phyloP scores from a whole-genome alignment of 2,888 invertebrate species.

The Harpalus rufipes region DNA sequence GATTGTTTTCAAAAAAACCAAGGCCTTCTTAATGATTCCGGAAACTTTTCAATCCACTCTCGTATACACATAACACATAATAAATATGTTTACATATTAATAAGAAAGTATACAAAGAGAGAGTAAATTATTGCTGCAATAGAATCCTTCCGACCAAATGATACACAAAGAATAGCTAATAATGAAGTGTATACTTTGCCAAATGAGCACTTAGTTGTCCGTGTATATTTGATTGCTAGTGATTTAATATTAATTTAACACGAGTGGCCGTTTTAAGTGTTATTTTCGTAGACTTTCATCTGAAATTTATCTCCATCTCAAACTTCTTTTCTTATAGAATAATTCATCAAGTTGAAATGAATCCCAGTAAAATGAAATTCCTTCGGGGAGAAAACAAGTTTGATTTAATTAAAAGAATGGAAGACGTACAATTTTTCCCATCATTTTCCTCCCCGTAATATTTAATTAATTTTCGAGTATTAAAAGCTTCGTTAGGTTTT shows the following conservation, averaged over 20 bases:
- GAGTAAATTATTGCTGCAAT: neutral
- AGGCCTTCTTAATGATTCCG: too few species aligned
- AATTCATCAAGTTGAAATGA: conserved; percentile 46
- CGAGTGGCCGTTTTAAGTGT: conserved; percentile 9
- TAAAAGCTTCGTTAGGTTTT: conserved; percentile 18
- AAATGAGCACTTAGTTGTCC: conserved; percentile 5
- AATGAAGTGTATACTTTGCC: neutral
- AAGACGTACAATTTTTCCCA: conserved; percentile 41
- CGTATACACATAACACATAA: too few species aligned
- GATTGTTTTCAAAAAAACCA: too few species aligned
- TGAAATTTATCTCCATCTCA: conserved; percentile 42
- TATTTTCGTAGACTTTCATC: conserved; percentile 23
- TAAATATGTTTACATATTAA: too few species aligned
- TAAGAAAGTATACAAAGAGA: neutral
- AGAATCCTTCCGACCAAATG: neutral
- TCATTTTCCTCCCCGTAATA: conserved; percentile 27
- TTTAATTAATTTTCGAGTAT: conserved; percentile 44
- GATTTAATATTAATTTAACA: conserved; percentile 14
- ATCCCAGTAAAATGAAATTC: conserved; percentile 20
- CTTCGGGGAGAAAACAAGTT: conserved; percentile 42
- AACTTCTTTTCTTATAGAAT: conserved; percentile 49
- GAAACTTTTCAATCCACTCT: too few species aligned
- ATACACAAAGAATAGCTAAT: neutral
- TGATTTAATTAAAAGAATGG: conserved; percentile 45
- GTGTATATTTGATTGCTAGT: neutral